These are phyloP conservation scores for Centropyge bicolor DNA, from an alignment of 2,797 vertebrate species.

Conservation along the genomic window DNA sequence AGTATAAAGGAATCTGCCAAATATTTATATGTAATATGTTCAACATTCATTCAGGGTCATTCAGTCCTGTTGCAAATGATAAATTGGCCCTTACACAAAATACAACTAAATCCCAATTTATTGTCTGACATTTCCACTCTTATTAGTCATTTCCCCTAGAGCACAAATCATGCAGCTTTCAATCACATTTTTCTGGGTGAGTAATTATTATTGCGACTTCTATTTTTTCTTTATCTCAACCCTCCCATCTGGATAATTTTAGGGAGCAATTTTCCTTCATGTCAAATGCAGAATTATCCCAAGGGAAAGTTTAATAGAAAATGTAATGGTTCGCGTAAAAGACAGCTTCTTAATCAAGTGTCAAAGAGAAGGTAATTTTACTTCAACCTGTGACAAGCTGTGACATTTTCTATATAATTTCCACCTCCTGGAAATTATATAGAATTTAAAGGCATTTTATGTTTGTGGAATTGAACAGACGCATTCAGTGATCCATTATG, in stretches of 20 bases:
- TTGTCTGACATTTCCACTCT: constrained; percentile 2
- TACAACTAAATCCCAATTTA: not conserved
- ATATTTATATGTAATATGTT: not conserved
- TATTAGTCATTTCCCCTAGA: constrained; percentile 9
- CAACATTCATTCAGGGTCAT: not conserved
- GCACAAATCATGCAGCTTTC: constrained; percentile 17
- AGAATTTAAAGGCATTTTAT: constrained; percentile 5
- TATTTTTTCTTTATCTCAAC: not conserved
- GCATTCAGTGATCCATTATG: not conserved
- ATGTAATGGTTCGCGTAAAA: not conserved
- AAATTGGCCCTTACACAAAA: constrained; percentile 12
- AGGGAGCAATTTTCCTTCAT: constrained; percentile 7
- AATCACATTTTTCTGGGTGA: constrained; percentile 1
- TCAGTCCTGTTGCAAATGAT: not conserved
- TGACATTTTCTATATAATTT: constrained; percentile 4
- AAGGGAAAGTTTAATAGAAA: not conserved
- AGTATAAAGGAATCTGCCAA: not conserved
- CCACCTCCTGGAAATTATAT: not conserved
- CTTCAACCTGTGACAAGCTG: not conserved
- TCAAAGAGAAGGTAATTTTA: not conserved
- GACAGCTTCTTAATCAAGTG: not conserved
- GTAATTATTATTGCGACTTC: constrained; percentile 13
- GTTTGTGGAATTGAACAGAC: not conserved
- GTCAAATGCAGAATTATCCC: not conserved
- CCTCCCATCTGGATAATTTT: not conserved